These are phyloP conservation scores for Heloderma charlesbogerti DNA, from an alignment of 2,113 vertebrate genomes.

Conservation along the genomic window DNA sequence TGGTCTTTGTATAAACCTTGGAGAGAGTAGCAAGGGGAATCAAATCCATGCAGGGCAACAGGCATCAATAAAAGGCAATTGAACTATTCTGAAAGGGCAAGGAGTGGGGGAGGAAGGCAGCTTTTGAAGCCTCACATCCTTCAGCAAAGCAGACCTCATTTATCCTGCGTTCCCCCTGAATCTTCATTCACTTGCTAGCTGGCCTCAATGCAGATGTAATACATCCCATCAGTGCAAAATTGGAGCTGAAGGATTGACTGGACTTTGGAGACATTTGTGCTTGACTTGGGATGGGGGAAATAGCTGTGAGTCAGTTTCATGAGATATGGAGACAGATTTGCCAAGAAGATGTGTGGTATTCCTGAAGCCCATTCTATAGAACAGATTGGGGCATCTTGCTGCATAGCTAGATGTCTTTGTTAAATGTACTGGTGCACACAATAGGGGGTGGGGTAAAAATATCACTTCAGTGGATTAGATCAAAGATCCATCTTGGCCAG, in stretches of 20 bases:
- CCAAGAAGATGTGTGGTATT: neutral
- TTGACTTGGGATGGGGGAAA: rapidly evolving
- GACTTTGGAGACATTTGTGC: constrained; percentile 33
- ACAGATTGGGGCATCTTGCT: neutral
- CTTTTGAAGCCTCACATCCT: neutral
- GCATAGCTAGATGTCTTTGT: too few relatives aligned
- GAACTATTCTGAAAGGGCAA: neutral
- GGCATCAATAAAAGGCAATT: constrained; percentile 25
- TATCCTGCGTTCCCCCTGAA: constrained; percentile 54
- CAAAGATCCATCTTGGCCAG: neutral
- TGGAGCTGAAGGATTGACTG: constrained; percentile 47
- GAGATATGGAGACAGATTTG: neutral
- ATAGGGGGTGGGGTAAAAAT: neutral
- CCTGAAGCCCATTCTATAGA: neutral
- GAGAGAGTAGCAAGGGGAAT: neutral
- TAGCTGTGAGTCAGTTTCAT: neutral
- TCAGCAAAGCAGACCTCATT: constrained; percentile 33
- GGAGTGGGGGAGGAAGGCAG: rapidly evolving
- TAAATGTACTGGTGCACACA: too few relatives aligned
- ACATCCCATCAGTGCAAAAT: constrained; percentile 52
- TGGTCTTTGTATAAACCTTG: constrained; percentile 30
- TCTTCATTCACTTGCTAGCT: constrained; percentile 52
- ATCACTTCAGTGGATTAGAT: neutral
- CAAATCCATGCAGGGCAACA: neutral
- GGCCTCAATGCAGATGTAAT: constrained; percentile 41